Percentiles rank a stretch among this genome's conserved stretches.
Conservation (phyloP, 1,140 invertebrate genomes). For the Macrobrachium rosenbergii region DNA sequence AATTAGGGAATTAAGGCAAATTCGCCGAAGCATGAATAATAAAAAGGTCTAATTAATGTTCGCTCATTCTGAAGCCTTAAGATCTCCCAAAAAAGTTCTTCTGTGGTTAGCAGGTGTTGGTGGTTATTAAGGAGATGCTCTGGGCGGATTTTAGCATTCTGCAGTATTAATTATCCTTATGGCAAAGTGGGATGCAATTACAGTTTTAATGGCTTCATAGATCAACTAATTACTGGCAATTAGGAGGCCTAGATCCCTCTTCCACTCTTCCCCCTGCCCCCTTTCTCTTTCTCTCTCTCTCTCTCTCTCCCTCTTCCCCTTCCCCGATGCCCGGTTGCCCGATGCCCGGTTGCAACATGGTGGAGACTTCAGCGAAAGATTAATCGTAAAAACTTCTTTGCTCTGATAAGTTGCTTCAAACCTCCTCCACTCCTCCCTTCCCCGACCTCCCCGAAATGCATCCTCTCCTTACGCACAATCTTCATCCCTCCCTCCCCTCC, state of each 20-base stretch:
- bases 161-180: constrained; percentile 32
- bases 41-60: no score
- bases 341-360: neutral
- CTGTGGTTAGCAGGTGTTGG: no score
- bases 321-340: neutral
- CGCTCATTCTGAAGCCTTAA: no score
- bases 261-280: neutral
- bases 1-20: no score
- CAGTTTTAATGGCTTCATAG: constrained; percentile 29
- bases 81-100: no score
- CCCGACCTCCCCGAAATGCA: neutral
- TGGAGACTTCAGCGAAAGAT: no score
- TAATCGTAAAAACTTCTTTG: neutral
- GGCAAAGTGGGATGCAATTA: constrained; percentile 43
- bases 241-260: neutral
- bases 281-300: neutral
- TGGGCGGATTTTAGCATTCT: constrained; percentile 14
- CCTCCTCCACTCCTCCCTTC: neutral
- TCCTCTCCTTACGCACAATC: neutral
- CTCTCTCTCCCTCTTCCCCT: neutral
- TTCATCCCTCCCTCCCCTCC: neutral
- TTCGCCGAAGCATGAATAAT: no score
- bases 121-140: neutral
- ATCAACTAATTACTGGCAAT: constrained; percentile 49
- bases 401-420: neutral